These are phyloP conservation scores for Ellobius talpinus DNA, from an alignment of 2,113 vertebrate genomes.

Conservation along the genomic window DNA sequence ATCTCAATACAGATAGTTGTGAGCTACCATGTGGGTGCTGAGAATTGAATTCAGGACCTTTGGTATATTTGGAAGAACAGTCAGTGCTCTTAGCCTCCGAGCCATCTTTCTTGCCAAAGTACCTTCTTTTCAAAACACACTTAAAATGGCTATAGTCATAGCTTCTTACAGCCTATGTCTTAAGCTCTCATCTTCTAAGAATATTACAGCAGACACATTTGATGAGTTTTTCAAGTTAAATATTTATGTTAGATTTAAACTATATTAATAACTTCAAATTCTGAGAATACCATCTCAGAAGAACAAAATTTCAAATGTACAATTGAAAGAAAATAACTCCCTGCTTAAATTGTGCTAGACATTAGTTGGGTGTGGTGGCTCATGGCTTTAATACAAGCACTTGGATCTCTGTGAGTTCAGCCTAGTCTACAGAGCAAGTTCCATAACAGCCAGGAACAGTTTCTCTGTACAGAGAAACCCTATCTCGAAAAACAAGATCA, in stretches of 20 bases:
- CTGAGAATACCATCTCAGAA: constrained; percentile 3
- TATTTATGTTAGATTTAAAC: constrained; percentile 28
- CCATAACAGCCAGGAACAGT: background rate
- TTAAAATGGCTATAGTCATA: background rate
- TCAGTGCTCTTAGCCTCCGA: no score
- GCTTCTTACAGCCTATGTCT: background rate
- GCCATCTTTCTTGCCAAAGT: no score
- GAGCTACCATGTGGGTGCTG: no score
- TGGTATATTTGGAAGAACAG: no score
- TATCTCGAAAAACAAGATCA: background rate
- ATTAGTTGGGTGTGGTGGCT: no score
- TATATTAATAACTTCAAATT: constrained; percentile 25
- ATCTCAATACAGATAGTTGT: no score
- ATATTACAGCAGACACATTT: background rate
- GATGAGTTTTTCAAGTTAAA: background rate
- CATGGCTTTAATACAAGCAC: background rate
- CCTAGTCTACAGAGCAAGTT: background rate
- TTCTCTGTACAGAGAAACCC: background rate
- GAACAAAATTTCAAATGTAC: constrained; percentile 47
- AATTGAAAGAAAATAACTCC: constrained; percentile 7
- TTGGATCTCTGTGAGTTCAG: background rate
- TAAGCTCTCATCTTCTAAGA: constrained; percentile 9
- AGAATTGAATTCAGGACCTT: no score
- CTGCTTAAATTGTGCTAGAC: background rate
- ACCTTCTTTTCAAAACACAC: background rate